phyloP scores from a whole-genome alignment of 2,797 vertebrate genomes.

The Trichosurus vulpecula region DNA sequence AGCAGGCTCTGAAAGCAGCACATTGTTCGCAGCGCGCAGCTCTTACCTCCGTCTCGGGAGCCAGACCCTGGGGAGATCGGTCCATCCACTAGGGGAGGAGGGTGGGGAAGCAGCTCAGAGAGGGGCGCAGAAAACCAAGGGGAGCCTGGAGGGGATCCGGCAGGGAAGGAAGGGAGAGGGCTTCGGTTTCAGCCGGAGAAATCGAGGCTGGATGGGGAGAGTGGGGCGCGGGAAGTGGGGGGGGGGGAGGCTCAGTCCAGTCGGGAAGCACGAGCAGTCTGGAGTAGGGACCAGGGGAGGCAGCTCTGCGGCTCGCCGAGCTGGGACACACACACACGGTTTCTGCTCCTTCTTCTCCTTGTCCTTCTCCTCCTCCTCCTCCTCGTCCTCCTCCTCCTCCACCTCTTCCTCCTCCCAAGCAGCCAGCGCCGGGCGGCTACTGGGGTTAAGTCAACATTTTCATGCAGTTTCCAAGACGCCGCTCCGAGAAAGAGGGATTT shows the following conservation, averaged over 20 bases:
- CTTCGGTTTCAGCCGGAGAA: background rate
- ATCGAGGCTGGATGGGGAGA: background rate
- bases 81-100: conserved; percentile 34
- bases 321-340: conserved; percentile 70
- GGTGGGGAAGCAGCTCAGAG: conserved; percentile 22
- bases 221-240: background rate
- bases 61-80: conserved; percentile 72
- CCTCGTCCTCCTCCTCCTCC: conserved; percentile 60
- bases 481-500: conserved; percentile 57
- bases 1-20: conserved; percentile 33
- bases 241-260: conserved; percentile 50
- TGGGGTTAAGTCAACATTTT: conserved; percentile 87
- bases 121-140: conserved; percentile 35
- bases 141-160: background rate
- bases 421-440: conserved; percentile 80
- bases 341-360: conserved; percentile 29
- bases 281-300: conserved; percentile 52
- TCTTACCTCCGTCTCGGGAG: conserved; percentile 77
- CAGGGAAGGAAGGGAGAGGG: background rate
- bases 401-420: conserved; percentile 75
- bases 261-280: conserved; percentile 8
- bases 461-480: conserved; percentile 79
- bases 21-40: conserved; percentile 60
- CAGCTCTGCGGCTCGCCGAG: conserved; percentile 72
- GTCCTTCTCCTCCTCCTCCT: conserved; percentile 24